These are phyloP conservation scores for Acanthoscelides obtectus DNA, from an alignment of 2,888 invertebrate genomes.

Conservation along the genomic window DNA sequence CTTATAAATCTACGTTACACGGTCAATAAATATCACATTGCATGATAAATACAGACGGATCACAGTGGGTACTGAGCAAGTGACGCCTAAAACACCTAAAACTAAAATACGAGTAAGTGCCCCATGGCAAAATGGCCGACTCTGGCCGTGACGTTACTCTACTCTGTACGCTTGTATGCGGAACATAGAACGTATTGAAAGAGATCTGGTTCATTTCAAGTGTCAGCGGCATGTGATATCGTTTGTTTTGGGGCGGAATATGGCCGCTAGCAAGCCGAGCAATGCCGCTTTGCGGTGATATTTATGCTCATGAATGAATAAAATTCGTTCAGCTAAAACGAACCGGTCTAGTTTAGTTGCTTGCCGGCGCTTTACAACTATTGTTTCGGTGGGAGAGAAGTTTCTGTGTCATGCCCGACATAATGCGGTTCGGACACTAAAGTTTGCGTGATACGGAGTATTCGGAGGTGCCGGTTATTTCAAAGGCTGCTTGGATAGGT, in stretches of 20 bases:
- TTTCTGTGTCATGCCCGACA: not conserved
- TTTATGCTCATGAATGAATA: not conserved
- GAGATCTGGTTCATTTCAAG: not conserved
- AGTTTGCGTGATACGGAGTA: not conserved
- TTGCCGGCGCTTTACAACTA: not conserved
- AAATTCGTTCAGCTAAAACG: not conserved
- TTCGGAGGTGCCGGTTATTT: not conserved
- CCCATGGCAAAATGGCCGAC: not conserved
- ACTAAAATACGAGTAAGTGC: no score
- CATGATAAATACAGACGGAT: no score
- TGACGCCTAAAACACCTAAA: no score
- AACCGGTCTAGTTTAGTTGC: not conserved
- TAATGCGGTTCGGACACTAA: not conserved
- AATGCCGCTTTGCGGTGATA: not conserved
- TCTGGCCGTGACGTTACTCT: not conserved
- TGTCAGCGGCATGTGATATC: not conserved
- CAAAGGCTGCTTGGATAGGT: not conserved
- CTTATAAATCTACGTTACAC: no score
- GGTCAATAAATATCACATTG: no score
- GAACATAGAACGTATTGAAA: not conserved
- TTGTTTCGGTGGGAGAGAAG: not conserved
- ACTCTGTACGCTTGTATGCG: not conserved
- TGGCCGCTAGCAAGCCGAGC: not conserved
- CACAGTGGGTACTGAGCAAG: no score
- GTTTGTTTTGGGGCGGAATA: not conserved